These are phyloP conservation scores for Micrasema minimum DNA, from an alignment of 1,140 invertebrate species.

Conservation along the genomic window DNA sequence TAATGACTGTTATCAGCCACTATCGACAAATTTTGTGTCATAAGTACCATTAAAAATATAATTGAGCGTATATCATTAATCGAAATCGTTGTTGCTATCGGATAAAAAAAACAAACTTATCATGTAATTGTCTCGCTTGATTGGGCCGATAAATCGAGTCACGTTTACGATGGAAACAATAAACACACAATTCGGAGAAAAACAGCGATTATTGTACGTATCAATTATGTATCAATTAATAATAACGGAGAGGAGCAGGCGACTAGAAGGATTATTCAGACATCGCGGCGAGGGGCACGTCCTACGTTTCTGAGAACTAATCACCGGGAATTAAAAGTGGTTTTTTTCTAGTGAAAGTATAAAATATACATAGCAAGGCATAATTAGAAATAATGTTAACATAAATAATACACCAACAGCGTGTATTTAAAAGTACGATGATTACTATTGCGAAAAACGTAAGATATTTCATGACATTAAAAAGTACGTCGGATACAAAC, in stretches of 20 bases:
- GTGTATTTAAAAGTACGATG: no score
- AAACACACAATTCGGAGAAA: slow-evolving; percentile 14
- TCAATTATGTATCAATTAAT: slow-evolving; percentile 5
- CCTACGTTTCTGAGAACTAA: neutral
- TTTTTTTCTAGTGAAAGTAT: no score
- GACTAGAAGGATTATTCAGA: slow-evolving; percentile 1
- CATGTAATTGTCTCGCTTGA: slow-evolving; percentile 15
- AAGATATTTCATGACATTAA: no score
- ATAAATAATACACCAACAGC: no score
- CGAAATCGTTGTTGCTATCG: slow-evolving; percentile 3
- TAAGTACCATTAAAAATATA: no score
- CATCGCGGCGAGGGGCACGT: neutral
- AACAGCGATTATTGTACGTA: neutral
- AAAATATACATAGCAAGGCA: no score
- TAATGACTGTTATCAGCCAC: no score
- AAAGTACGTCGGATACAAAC: no score
- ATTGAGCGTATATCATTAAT: no score
- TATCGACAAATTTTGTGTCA: no score
- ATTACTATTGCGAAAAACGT: no score
- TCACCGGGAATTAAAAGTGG: neutral
- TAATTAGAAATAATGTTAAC: no score
- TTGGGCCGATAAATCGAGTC: slow-evolving; percentile 7
- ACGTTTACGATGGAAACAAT: slow-evolving; percentile 15
- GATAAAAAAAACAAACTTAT: neutral
- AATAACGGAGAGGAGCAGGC: neutral